These are phyloP conservation scores for Parnassius glacialis DNA, from an alignment of 2,888 invertebrate genomes.

Conservation along the genomic window DNA sequence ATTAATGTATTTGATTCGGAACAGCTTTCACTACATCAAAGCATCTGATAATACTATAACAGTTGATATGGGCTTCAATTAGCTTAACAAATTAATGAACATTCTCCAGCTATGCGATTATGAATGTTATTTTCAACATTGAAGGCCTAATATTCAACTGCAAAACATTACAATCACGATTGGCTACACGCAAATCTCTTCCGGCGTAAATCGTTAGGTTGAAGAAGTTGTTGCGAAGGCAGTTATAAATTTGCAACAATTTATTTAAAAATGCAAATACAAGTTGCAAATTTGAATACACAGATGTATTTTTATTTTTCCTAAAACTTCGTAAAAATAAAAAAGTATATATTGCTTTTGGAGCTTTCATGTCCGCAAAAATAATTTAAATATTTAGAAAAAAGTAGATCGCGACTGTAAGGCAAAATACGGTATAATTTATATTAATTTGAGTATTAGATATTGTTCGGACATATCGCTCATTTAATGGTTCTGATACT, in stretches of 20 bases:
- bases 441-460: too few species aligned
- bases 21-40: conserved; percentile 10
- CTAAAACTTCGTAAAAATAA: too few species aligned
- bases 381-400: too few species aligned
- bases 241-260: conserved; percentile 20
- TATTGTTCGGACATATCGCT: too few species aligned
- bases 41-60: conserved; percentile 20
- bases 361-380: too few species aligned
- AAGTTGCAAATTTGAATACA: neutral
- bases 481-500: too few species aligned
- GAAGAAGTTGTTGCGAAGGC: conserved; percentile 25
- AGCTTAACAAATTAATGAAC: conserved; percentile 19
- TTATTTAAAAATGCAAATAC: conserved; percentile 14
- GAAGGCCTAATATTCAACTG: neutral
- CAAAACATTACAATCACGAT: conserved; percentile 2
- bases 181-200: conserved; percentile 22
- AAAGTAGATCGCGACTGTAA: too few species aligned
- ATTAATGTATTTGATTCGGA: neutral
- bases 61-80: conserved; percentile 18
- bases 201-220: conserved; percentile 24
- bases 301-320: too few species aligned
- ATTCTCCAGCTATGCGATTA: neutral
- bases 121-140: neutral
- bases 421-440: too few species aligned
- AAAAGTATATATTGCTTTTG: too few species aligned